A percentile compares a stretch with the other conserved stretches of the same genome.
phyloP scores from a whole-genome alignment of 1,140 invertebrate genomes.

The Bombus sibiricus region DNA sequence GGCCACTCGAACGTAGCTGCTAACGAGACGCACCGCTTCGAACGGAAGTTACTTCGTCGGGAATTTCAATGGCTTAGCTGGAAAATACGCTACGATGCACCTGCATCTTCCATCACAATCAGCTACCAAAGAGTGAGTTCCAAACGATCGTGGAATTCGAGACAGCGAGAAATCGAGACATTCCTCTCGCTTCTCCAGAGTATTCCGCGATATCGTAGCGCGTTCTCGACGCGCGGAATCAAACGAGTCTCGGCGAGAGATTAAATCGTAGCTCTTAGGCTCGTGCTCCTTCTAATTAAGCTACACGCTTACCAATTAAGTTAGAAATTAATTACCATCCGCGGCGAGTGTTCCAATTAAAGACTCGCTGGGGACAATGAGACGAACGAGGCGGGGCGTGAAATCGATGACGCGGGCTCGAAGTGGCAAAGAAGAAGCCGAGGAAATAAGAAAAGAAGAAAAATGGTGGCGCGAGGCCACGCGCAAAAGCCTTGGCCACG shows the following conservation, averaged over 20 bases:
- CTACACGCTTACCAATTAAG: slow-evolving; percentile 52
- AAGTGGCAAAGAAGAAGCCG: slow-evolving; percentile 16
- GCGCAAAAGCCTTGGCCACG: slow-evolving; percentile 46
- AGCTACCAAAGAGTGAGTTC: too few relatives aligned
- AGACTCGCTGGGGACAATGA: slow-evolving; percentile 45
- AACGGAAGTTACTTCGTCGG: neutral
- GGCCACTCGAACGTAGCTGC: slow-evolving; percentile 58
- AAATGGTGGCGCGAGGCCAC: slow-evolving; percentile 33
- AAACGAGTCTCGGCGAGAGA: slow-evolving; percentile 1
- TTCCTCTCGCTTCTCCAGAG: too few relatives aligned
- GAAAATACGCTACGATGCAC: neutral
- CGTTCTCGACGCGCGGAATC: too few relatives aligned
- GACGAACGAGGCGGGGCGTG: slow-evolving; percentile 21
- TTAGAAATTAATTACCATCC: slow-evolving; percentile 68
- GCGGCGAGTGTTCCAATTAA: slow-evolving; percentile 62
- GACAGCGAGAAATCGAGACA: too few relatives aligned
- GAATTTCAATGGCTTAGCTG: neutral
- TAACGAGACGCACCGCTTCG: slow-evolving; percentile 60
- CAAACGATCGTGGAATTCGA: too few relatives aligned
- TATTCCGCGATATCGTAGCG: too few relatives aligned
- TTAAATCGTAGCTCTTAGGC: slow-evolving; percentile 8
- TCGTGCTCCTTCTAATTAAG: slow-evolving; percentile 33
- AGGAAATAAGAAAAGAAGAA: slow-evolving; percentile 41
- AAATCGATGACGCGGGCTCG: slow-evolving; percentile 51
- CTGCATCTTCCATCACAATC: too few relatives aligned